These are phyloP conservation scores for Ctenodactylus gundi DNA, from an alignment of 2,113 vertebrate species.

Conservation along the genomic window DNA sequence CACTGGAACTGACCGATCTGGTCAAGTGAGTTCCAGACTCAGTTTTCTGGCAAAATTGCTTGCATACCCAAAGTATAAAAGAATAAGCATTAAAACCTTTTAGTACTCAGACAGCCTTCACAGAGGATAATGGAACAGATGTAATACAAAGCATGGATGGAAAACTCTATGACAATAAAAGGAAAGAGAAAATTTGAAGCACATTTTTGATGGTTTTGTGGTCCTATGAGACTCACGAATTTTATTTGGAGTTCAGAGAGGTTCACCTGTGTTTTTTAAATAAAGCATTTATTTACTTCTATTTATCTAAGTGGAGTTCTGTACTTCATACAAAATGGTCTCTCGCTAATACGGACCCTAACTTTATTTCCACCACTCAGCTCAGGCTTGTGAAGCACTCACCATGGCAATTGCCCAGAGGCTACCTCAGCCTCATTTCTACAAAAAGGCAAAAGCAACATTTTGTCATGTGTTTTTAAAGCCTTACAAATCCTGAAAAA, in stretches of 20 bases:
- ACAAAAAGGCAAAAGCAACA: neutral
- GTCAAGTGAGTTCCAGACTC: neutral
- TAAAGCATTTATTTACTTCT: slow-evolving; percentile 24
- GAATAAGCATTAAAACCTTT: slow-evolving; percentile 28
- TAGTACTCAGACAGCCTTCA: neutral
- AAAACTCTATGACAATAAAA: slow-evolving; percentile 34
- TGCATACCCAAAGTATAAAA: neutral
- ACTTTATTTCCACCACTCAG: neutral
- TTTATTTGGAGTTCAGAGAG: neutral
- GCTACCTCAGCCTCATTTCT: neutral
- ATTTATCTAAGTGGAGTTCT: neutral
- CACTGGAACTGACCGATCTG: neutral
- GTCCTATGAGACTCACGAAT: neutral
- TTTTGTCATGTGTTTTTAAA: neutral
- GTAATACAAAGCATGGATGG: neutral
- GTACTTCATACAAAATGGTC: slow-evolving; percentile 27
- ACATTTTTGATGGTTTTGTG: slow-evolving; percentile 28
- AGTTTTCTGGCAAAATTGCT: neutral
- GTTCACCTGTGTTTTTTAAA: neutral
- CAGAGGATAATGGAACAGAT: neutral
- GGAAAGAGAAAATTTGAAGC: neutral
- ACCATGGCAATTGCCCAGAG: neutral
- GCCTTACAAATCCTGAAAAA: neutral
- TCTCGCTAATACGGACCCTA: neutral
- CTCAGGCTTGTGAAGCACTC: neutral